Percentiles rank a stretch among this genome's conserved stretches.
phyloP scores from a whole-genome alignment of 1,140 invertebrate genomes.

The Philotrypesis tridentata region DNA sequence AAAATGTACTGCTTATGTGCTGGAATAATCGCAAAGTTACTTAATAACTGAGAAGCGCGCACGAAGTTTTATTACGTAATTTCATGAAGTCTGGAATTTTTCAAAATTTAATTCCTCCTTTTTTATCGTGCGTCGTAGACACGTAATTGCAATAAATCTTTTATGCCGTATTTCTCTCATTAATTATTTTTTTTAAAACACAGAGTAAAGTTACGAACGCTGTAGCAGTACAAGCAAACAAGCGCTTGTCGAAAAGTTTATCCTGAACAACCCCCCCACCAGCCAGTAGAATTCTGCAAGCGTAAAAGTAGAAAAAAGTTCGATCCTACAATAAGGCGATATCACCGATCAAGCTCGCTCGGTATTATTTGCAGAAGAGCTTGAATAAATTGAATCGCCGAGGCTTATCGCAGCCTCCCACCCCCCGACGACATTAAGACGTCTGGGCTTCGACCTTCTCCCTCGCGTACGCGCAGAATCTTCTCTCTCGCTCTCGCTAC shows the following conservation, averaged over 20 bases:
- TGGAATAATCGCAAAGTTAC: too few species aligned
- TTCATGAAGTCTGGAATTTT: too few species aligned
- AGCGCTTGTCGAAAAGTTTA: neutral
- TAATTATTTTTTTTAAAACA: too few species aligned
- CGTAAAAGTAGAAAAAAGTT: neutral
- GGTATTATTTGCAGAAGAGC: constrained; percentile 39
- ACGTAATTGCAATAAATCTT: too few species aligned
- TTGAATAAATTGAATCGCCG: constrained; percentile 48
- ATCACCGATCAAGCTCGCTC: neutral
- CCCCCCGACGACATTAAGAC: constrained; percentile 64
- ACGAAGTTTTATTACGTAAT: too few species aligned
- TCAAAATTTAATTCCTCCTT: too few species aligned
- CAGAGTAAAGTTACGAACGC: too few species aligned
- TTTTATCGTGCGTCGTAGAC: too few species aligned
- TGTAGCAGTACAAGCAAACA: neutral
- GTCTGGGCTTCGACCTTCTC: constrained; percentile 68
- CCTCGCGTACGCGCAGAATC: constrained; percentile 47
- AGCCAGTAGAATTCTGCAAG: neutral
- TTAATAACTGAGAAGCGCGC: too few species aligned
- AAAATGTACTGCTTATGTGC: too few species aligned
- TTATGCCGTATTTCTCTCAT: too few species aligned
- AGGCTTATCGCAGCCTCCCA: constrained; percentile 53
- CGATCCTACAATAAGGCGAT: neutral
- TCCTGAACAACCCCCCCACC: too few species aligned
- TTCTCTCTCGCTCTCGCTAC: constrained; percentile 54